phyloP scores from a whole-genome alignment of 1,140 invertebrate species.

The Diabrotica virgifera region DNA sequence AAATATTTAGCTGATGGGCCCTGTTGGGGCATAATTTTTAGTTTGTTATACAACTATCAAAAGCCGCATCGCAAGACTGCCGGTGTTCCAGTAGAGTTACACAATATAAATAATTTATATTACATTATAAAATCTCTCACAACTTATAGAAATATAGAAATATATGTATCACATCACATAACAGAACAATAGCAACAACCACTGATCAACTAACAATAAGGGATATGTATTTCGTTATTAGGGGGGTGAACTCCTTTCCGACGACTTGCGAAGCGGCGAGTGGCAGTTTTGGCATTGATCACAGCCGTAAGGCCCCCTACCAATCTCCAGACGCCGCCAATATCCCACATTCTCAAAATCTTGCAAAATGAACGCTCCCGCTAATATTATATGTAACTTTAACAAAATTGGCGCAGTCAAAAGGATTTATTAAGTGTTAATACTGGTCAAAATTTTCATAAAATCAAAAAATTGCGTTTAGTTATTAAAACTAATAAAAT shows the following conservation, averaged over 20 bases:
- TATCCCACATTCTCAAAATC: too few relatives aligned
- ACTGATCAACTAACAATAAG: slow-evolving; percentile 49
- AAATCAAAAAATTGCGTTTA: too few relatives aligned
- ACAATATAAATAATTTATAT: slow-evolving; percentile 37
- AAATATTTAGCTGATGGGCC: too few relatives aligned
- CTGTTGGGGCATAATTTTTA: too few relatives aligned
- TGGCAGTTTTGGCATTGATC: slow-evolving; percentile 45
- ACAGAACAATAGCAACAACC: slow-evolving; percentile 49
- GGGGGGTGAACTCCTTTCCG: slow-evolving; percentile 30
- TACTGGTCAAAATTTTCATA: too few relatives aligned
- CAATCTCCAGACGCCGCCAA: slow-evolving; percentile 5
- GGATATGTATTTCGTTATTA: slow-evolving; percentile 50
- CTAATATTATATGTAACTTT: too few relatives aligned
- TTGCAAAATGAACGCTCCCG: too few relatives aligned
- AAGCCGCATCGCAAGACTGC: slow-evolving; percentile 17
- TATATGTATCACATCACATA: slow-evolving; percentile 48
- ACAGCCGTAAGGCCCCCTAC: slow-evolving; percentile 44
- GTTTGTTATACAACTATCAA: too few relatives aligned
- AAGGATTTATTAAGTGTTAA: too few relatives aligned
- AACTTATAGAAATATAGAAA: slow-evolving; percentile 48
- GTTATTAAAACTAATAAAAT: too few relatives aligned
- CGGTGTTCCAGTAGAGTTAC: slow-evolving; percentile 19
- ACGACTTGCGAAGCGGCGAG: slow-evolving; percentile 11
- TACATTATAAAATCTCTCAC: slow-evolving; percentile 41
- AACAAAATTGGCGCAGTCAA: too few relatives aligned